phyloP scores from a whole-genome alignment of 1,140 invertebrate species.

The Bombus sylvicola region DNA sequence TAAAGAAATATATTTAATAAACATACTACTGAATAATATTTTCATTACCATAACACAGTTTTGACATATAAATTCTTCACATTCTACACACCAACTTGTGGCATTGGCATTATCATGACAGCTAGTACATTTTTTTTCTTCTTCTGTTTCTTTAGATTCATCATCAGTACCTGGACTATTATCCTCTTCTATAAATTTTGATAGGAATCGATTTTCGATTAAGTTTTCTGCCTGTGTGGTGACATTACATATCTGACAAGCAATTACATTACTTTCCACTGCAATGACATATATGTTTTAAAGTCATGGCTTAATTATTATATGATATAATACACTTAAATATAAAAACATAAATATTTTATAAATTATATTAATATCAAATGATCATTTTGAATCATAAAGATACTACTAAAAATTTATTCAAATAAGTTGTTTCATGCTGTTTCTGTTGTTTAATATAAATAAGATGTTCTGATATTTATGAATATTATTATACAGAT shows the following conservation, averaged over 20 bases:
- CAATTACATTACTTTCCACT: constrained; percentile 73
- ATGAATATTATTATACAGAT: neutral
- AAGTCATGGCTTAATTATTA: neutral
- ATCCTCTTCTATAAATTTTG: constrained; percentile 81
- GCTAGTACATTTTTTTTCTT: constrained; percentile 90
- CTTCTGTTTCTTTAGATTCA: constrained; percentile 77
- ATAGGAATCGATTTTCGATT: constrained; percentile 78
- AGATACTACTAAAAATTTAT: neutral
- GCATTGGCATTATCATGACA: constrained; percentile 92
- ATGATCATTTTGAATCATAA: neutral
- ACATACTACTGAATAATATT: constrained; percentile 1
- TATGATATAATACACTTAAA: neutral
- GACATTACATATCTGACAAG: constrained; percentile 78
- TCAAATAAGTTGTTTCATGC: neutral
- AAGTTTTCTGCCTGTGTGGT: constrained; percentile 76
- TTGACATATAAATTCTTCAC: constrained; percentile 95
- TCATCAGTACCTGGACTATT: constrained; percentile 77
- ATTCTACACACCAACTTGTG: constrained; percentile 94
- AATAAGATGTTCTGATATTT: neutral
- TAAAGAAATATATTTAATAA: neutral
- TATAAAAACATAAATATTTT: neutral
- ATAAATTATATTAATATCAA: neutral
- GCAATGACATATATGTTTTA: constrained; percentile 44
- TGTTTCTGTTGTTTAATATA: neutral
- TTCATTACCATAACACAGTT: constrained; percentile 87